Evolutionary conservation across 2,113 vertebrate species (phyloP), one percentile per base, ranked within the genome.

Genomic region (Paratilapia polleni): DNA sequence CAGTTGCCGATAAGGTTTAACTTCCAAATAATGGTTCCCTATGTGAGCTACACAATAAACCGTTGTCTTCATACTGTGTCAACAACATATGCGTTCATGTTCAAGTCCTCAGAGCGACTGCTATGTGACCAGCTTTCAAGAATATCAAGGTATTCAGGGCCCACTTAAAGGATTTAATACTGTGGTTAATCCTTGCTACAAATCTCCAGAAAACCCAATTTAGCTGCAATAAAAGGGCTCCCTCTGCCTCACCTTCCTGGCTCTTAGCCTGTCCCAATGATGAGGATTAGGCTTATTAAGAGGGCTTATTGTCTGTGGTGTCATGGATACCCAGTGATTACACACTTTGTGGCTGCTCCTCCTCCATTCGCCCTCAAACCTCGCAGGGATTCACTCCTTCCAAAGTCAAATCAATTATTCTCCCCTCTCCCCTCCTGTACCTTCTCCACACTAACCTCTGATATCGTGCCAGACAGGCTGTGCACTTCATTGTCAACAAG

Each of bases 131-230:
- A 36, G 34, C 34, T 36, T 7, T 6, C 34, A 36, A 31, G 28
- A 88, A 86, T 86, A 68, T 79, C 66, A 47, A 64, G 38, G 73
- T 86, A 78, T 89, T 87, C 88, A 85, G 84, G 38, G 93, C 89
- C 41, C 94, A 96, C 95, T 96, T 97, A 95, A 96, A 96, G 95
- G 96, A 94, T 95, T 97, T 96, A 97, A 95, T 82, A 81, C 43
- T 60, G 70, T 7, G 60, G 49, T 74, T 93, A 88, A 92, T 90
- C 84, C 86, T 66, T 60, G 62, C 59, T 80, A 87, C 87, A 62
- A 92, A 85, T 83, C 79, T 63, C 28, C 78, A 95, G 95, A 96
- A 97, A 97, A 97, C 96, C 85, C 95, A 95, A 97, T 97, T 97
- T 97, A 94, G 93, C 95, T 96, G 91, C 95, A 94, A 96, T 95